Conservation (phyloP, 1,140 invertebrate species). For the Eumaeus atala region DNA sequence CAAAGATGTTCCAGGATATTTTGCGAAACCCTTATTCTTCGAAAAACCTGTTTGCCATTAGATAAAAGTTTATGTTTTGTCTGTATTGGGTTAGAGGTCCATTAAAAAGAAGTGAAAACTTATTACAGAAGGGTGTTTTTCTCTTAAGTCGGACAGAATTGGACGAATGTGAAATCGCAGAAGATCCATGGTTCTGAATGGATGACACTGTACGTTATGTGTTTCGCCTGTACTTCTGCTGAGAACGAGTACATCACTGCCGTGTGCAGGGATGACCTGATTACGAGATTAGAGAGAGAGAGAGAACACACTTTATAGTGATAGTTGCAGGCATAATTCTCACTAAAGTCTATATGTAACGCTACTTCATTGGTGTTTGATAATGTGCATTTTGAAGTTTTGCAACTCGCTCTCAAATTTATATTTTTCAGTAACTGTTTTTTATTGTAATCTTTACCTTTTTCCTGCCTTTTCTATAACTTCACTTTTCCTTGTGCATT, state of each 20-base stretch:
- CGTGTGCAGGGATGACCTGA: constrained; percentile 30
- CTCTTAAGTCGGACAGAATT: constrained; percentile 21
- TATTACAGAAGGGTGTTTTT: constrained; percentile 14
- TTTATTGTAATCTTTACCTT: constrained; percentile 18
- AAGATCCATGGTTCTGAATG: no score
- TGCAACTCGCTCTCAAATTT: constrained; percentile 17
- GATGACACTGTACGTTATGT: constrained; percentile 35
- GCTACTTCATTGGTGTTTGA: constrained; percentile 26
- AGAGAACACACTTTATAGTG: constrained; percentile 27
- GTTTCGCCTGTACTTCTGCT: constrained; percentile 8
- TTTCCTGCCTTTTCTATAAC: constrained; percentile 17
- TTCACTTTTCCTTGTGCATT: constrained; percentile 20
- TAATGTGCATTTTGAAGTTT: constrained; percentile 26
- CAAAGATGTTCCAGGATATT: no score
- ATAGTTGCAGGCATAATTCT: constrained; percentile 34
- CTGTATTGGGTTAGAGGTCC: constrained; percentile 32
- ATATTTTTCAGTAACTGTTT: not conserved
- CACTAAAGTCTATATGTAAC: constrained; percentile 30
- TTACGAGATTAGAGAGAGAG: constrained; percentile 31
- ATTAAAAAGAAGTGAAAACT: constrained; percentile 32
- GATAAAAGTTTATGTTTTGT: constrained; percentile 29
- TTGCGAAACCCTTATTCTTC: no score
- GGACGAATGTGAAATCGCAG: no score
- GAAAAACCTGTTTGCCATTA: no score
- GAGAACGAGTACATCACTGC: constrained; percentile 24